phyloP scores from a whole-genome alignment of 2,888 invertebrate genomes.

The Oegoconia quadripuncta region DNA sequence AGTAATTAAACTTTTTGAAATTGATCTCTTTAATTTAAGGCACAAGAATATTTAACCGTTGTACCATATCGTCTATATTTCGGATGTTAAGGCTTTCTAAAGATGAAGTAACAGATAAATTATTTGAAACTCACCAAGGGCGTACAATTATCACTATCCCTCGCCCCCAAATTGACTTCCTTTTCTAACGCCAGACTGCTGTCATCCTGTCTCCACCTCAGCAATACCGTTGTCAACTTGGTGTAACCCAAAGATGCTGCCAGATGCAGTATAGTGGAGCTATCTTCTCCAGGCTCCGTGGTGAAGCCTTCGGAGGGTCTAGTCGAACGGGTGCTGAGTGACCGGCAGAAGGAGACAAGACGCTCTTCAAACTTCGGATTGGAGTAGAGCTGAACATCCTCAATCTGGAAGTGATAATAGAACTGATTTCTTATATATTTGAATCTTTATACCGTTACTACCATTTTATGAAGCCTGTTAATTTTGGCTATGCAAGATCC shows the following conservation, averaged over 20 bases:
- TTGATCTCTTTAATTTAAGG: too few relatives aligned
- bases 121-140: slow-evolving; percentile 92
- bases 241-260: slow-evolving; percentile 95
- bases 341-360: slow-evolving; percentile 90
- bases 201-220: slow-evolving; percentile 94
- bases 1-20: too few relatives aligned
- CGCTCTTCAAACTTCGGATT: slow-evolving; percentile 91
- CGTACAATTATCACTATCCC: slow-evolving; percentile 93
- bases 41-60: too few relatives aligned
- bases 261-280: slow-evolving; percentile 90
- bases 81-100: too few relatives aligned
- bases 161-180: slow-evolving; percentile 94
- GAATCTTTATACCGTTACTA: too few relatives aligned
- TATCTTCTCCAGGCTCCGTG: slow-evolving; percentile 65
- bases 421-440: too few relatives aligned
- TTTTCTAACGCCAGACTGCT: slow-evolving; percentile 91
- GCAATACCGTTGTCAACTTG: slow-evolving; percentile 88
- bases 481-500: too few relatives aligned
- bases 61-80: too few relatives aligned
- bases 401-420: slow-evolving; percentile 57
- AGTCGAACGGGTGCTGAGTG: slow-evolving; percentile 78
- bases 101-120: too few relatives aligned
- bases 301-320: slow-evolving; percentile 78
- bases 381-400: slow-evolving; percentile 80
- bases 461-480: too few relatives aligned